Evolutionary conservation across 2,797 vertebrate species (phyloP), one percentile per base, ranked within the genome.

Genomic region (Antennarius maculatus): DNA sequence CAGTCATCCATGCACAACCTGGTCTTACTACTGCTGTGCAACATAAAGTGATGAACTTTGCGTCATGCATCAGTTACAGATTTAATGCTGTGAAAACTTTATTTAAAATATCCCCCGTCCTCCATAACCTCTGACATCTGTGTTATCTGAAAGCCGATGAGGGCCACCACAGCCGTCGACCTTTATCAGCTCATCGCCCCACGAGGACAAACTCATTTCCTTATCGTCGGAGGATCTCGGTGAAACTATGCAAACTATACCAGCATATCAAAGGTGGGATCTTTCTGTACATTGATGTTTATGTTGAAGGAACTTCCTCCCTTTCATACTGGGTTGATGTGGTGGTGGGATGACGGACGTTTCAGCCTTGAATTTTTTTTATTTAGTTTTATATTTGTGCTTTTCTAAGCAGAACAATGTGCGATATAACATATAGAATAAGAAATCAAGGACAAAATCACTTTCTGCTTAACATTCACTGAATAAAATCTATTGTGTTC

Each of bases 141-240:
- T 29, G 45, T 67, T 6, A 6, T 48, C 13, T 72, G 55, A 66
- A 57, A 52, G 28, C 42, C 16, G 17, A 85, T 73, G 71, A 68
- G 54, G 59, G 48, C 42, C 57, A 17, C 46, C 13, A 18, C 67
- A 1, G 23, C 1, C 80, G 76, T 39, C 31, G n/a, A 9, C 12
- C 67, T 74, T 76, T 70, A 81, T 87, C 84, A 54, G 58, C 50
- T 74, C 67, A 83, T 82, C 70, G 8, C 29, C 41, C 4, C 34
- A 3, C 46, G 41, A 11, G 37, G 41, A 18, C n/a, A 14, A 1
- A 7, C 15, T 43, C 57, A 41, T 37, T 76, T 73, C 66, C 68
- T 58, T 1, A n/a, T 11, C 56, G 47, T 29, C 2, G 29, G 16
- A 52, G 9, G 27, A 5, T 14, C 39, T 43, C 5, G 18, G 12